Evolutionary conservation across 2,113 vertebrate species (phyloP).

Genomic region (Tupaia tana): DNA sequence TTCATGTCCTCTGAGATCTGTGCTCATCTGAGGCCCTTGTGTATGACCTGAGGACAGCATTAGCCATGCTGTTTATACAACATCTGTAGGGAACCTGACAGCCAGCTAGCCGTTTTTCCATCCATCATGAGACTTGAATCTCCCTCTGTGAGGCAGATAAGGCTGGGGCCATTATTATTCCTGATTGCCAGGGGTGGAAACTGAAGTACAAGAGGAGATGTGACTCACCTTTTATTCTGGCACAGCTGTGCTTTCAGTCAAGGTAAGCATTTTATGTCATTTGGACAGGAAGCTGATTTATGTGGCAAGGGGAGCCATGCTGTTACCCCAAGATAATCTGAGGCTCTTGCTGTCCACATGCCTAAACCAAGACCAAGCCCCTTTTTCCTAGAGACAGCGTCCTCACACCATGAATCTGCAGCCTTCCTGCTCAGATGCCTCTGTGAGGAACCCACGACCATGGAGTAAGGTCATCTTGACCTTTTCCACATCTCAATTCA

Average conservation of each 20-base stretch:
- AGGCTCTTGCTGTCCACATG: neutral
- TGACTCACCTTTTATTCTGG: neutral
- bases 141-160: neutral
- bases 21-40: neutral
- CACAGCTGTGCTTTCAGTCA: neutral
- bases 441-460: neutral
- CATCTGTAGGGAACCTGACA: neutral
- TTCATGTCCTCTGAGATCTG: neutral
- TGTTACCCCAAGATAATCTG: neutral
- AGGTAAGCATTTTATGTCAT: neutral
- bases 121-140: neutral
- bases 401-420: rapidly evolving
- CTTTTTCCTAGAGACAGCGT: neutral
- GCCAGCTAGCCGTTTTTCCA: neutral
- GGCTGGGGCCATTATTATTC: neutral
- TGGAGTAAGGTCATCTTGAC: neutral
- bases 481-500: neutral
- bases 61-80: neutral
- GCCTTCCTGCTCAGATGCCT: neutral
- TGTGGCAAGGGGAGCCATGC: rapidly evolving
- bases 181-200: neutral
- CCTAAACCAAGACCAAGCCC: neutral
- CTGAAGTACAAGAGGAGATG: neutral
- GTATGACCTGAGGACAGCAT: neutral
- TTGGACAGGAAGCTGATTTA: neutral